A percentile compares a stretch with the other conserved stretches of the same genome.
phyloP scores from a whole-genome alignment of 2,797 vertebrate species.

The Pristis pectinata region DNA sequence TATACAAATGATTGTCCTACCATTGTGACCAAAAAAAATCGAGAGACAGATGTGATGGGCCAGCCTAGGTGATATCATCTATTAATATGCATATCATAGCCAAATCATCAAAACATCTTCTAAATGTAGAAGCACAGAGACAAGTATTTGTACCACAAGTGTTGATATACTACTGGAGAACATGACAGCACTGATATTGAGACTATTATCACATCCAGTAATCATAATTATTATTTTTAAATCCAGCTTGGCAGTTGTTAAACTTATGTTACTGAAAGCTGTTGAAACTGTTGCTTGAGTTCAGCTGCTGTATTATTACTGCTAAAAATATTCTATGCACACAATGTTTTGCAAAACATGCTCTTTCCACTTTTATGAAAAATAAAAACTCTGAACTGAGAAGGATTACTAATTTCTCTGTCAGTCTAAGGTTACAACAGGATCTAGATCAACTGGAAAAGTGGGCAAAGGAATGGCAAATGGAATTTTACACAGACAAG shows the following conservation, averaged over 20 bases:
- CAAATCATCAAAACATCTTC: neutral
- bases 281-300: neutral
- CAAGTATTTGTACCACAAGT: neutral
- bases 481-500: too few relatives aligned
- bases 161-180: neutral
- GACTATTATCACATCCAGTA: neutral
- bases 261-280: neutral
- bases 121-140: neutral
- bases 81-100: neutral
- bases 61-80: neutral
- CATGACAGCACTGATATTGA: neutral
- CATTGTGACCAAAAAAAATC: neutral
- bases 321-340: neutral
- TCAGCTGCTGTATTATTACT: neutral
- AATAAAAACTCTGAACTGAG: neutral
- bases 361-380: neutral
- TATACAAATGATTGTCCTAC: too few relatives aligned
- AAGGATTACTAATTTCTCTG: neutral
- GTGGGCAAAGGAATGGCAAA: too few relatives aligned
- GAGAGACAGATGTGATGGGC: neutral
- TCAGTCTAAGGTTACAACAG: too few relatives aligned
- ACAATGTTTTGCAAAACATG: neutral
- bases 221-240: conserved; percentile 21
- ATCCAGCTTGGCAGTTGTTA: conserved; percentile 1
- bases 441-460: too few relatives aligned